Conservation (phyloP, 2,888 invertebrate species). For the Eueremaeus valkanovi region DNA sequence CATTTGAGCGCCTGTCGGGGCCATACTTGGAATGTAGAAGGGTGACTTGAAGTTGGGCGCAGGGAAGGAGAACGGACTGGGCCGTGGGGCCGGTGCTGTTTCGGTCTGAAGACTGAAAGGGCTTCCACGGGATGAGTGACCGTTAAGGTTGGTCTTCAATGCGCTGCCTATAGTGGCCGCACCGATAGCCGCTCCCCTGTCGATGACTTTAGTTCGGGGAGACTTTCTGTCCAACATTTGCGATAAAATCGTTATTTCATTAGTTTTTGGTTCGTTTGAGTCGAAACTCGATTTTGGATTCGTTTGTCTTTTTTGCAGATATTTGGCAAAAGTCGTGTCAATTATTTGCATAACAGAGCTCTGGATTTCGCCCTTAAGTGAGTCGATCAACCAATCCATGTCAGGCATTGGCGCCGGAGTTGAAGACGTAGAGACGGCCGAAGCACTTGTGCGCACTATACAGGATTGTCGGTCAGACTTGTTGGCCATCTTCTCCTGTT, state of each 20-base stretch:
- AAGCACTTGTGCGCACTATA: slow-evolving; percentile 30
- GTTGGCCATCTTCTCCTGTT: slow-evolving; percentile 68
- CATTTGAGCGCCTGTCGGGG: slow-evolving; percentile 32
- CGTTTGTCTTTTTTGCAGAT: slow-evolving; percentile 63
- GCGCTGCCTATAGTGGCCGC: slow-evolving; percentile 14
- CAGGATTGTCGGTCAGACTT: slow-evolving; percentile 27
- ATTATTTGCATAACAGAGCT: slow-evolving; percentile 76
- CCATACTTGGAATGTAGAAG: slow-evolving; percentile 38
- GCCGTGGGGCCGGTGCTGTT: slow-evolving; percentile 42
- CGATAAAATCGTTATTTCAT: slow-evolving; percentile 45
- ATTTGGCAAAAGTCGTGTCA: slow-evolving; percentile 79
- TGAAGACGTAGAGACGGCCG: background rate
- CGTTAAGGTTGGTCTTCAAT: slow-evolving; percentile 41
- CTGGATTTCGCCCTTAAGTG: slow-evolving; percentile 82
- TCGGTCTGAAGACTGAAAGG: slow-evolving; percentile 44
- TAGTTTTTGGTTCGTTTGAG: slow-evolving; percentile 17
- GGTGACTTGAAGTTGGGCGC: slow-evolving; percentile 42
- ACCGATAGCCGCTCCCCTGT: slow-evolving; percentile 56
- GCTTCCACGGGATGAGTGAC: slow-evolving; percentile 41
- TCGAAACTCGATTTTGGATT: slow-evolving; percentile 9
- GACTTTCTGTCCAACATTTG: slow-evolving; percentile 67
- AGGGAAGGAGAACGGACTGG: slow-evolving; percentile 43
- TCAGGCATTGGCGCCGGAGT: slow-evolving; percentile 65
- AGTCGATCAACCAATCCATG: slow-evolving; percentile 81
- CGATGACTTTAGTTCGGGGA: slow-evolving; percentile 70